Base-by-base conservation (phyloP, 2,113 vertebrate species). In the Anguilla rostrata region DNA sequence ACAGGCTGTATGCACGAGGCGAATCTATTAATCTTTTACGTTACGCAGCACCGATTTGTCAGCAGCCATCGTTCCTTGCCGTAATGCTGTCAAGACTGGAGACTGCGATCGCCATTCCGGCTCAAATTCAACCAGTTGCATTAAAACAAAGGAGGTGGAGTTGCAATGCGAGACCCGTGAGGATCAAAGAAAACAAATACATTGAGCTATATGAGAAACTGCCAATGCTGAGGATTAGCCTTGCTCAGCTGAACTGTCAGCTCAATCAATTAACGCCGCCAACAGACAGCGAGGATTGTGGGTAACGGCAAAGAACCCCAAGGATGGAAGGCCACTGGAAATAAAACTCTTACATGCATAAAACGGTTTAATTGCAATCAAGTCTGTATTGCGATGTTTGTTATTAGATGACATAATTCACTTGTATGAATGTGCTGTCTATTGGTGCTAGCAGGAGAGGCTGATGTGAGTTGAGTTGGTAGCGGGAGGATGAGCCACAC, bases 401-500 rank as follows among this genome's bases (percentile, higher is more conserved):
- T 34, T 40, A 81, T 81, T 81, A 20, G 8, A 39, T 81, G 39
- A 3, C 41, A 9, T 41, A 41, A 29, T 39, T 53, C 9, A 56
- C 7, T 43, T 18, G 81, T 56, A 12, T 83, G 1, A 56, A 56
- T 53, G 0, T 56, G 20, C 16, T 34, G 34, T 75, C 12, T 75
- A n/a, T 75, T 75, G 26, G 1, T 75, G n/a, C 9, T n/a, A 9
- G n/a, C 4, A 75, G 57, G 57, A 20, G 43, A 46, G 43, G 0
- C 43, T 46, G 34, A 34, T 34, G 1, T 5, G 5, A 26, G 26
- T 34, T n/a, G 9, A 81, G 56, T 15, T 49, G 22, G 20, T 6
- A 66, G 26, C 14, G 29, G 26, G 46, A 15, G 39, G 16, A 20
- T 3, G 49, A 82, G n/a, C 82, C 96, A 96, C 95, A 99, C 98